These are phyloP conservation scores for Sus cebifrons DNA, from an alignment of 2,797 vertebrate genomes.

Conservation along the genomic window DNA sequence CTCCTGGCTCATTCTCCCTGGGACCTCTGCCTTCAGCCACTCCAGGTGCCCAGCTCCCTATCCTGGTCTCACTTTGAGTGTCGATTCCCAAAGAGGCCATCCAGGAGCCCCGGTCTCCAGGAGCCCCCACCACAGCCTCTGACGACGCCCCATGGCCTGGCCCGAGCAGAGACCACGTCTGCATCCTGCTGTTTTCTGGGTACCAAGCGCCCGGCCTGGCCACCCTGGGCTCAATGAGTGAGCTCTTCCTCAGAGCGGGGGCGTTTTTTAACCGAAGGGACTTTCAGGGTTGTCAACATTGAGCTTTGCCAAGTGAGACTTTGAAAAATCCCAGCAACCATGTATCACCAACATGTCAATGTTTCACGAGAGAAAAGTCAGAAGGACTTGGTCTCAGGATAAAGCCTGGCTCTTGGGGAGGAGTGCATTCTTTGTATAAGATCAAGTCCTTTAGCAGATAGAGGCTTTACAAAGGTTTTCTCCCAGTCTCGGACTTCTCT, in stretches of 20 bases:
- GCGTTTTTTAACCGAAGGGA: background rate
- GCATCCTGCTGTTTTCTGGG: fast-evolving
- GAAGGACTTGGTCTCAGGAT: background rate
- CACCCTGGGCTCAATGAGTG: fast-evolving
- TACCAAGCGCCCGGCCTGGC: background rate
- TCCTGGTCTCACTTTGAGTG: background rate
- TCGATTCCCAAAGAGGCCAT: background rate
- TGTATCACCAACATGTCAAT: background rate
- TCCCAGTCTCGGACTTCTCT: background rate
- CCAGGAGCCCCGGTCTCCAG: background rate
- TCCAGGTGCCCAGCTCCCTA: background rate
- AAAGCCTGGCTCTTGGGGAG: background rate
- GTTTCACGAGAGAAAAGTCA: constrained; percentile 13
- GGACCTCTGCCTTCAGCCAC: background rate
- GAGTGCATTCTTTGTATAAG: background rate
- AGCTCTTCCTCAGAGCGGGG: background rate
- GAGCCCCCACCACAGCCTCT: background rate
- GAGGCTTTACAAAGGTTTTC: background rate
- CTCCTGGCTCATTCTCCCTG: background rate
- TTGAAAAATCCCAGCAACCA: background rate
- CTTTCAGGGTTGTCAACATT: background rate
- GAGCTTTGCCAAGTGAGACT: constrained; percentile 50
- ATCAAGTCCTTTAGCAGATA: background rate
- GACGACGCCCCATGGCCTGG: background rate
- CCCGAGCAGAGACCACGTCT: background rate